phyloP scores from a whole-genome alignment of 2,113 vertebrate genomes.

The Excalfactoria chinensis region DNA sequence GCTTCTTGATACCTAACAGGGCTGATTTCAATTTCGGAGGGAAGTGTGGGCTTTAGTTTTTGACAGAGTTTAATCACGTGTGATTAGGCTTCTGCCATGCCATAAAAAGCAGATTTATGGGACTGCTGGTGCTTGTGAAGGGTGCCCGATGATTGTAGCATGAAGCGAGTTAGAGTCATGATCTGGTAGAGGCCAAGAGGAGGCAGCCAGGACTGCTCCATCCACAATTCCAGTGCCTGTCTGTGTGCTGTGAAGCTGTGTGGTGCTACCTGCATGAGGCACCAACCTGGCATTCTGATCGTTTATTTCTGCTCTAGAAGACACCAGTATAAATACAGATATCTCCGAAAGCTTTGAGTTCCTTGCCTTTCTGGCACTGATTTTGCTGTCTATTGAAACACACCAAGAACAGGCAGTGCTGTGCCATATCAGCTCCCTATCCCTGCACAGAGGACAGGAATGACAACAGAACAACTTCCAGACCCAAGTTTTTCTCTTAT shows the following conservation, averaged over 20 bases:
- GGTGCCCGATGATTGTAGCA: not conserved
- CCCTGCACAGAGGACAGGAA: not conserved
- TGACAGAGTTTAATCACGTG: conserved; percentile 27
- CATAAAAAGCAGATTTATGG: conserved; percentile 5
- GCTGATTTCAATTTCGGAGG: not conserved
- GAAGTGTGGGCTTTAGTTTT: conserved; percentile 38
- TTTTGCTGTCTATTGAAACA: accelerated
- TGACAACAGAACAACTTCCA: not conserved
- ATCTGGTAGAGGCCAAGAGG: not conserved
- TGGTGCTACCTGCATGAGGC: accelerated
- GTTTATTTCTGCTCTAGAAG: not conserved
- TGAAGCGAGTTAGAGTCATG: not conserved
- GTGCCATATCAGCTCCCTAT: accelerated
- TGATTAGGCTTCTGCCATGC: conserved; percentile 19
- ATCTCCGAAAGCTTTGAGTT: not conserved
- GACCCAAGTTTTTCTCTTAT: not conserved
- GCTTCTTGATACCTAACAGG: conserved; percentile 11
- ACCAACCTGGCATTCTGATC: not conserved
- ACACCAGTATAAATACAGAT: not conserved
- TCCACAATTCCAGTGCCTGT: not conserved
- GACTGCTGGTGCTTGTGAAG: not conserved
- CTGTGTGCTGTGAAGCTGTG: accelerated
- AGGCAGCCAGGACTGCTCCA: not conserved
- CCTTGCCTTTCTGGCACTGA: accelerated
- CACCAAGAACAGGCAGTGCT: accelerated